Evolutionary conservation across 2,888 invertebrate species (phyloP).

Genomic region (Aphodius granarius): DNA sequence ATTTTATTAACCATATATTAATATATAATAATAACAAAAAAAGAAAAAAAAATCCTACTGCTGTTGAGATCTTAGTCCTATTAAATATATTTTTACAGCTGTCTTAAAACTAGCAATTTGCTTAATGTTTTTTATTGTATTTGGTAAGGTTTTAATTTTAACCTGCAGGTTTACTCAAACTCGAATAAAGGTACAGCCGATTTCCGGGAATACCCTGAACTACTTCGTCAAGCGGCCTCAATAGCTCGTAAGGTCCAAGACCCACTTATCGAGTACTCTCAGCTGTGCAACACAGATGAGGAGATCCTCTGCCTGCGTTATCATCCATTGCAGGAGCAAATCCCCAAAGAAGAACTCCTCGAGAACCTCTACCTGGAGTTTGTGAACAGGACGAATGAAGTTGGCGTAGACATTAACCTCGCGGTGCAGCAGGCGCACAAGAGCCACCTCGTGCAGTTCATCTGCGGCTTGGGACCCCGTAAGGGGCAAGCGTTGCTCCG

Average conservation of each 20-base stretch:
- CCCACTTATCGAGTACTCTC: conserved; percentile 94
- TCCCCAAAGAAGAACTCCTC: conserved; percentile 81
- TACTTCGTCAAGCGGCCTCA: conserved; percentile 91
- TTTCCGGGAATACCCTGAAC: conserved; percentile 89
- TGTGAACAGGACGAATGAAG: conserved; percentile 95
- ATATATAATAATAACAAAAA: not conserved
- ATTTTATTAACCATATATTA: not conserved
- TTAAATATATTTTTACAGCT: no score
- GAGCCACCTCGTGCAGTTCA: conserved; percentile 89
- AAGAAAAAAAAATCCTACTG: no score
- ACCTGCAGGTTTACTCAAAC: conserved; percentile 83
- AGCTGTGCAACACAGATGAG: conserved; percentile 93
- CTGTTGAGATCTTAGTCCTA: no score
- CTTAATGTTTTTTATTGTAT: no score
- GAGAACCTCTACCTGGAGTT: conserved; percentile 87
- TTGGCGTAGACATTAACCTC: conserved; percentile 95
- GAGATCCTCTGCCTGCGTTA: conserved; percentile 94
- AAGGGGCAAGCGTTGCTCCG: conserved; percentile 88
- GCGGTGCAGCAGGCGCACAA: conserved; percentile 89
- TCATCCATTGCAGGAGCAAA: conserved; percentile 81
- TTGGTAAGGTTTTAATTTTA: conserved; percentile 19
- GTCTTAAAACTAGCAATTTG: no score
- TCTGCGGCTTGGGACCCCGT: conserved; percentile 94
- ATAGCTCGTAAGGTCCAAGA: conserved; percentile 92
- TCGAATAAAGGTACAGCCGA: conserved; percentile 85